Evolutionary conservation across 1,140 invertebrate species (phyloP).

Genomic region (Drosophila baimaii): DNA sequence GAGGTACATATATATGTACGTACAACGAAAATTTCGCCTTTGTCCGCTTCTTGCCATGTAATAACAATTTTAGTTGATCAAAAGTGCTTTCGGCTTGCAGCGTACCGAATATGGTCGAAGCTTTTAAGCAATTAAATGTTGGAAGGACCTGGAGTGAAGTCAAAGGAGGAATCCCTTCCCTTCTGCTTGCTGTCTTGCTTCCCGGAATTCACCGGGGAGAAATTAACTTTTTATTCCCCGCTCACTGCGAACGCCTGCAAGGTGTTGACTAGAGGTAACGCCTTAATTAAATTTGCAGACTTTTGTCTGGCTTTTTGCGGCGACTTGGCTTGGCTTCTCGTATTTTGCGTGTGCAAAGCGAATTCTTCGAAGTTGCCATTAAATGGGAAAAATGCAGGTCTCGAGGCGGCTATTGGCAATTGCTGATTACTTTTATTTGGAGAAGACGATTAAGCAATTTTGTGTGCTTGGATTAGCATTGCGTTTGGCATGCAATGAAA

Average conservation of each 20-base stretch:
- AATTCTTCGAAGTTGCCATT: conserved; percentile 59
- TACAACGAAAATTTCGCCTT: conserved; percentile 20
- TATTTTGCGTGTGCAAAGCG: conserved; percentile 62
- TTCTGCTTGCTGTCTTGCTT: conserved; percentile 30
- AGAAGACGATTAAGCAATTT: conserved; percentile 73
- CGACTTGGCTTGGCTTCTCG: conserved; percentile 24
- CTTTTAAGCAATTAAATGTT: conserved; percentile 71
- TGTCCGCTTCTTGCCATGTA: conserved; percentile 32
- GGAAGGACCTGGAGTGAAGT: conserved; percentile 35
- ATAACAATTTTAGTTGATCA: conserved; percentile 67
- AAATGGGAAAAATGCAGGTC: conserved; percentile 41
- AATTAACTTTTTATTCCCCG: conserved; percentile 67
- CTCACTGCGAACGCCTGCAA: conserved; percentile 63
- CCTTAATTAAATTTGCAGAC: conserved; percentile 80
- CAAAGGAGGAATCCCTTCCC: background rate
- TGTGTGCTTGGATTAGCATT: conserved; percentile 29
- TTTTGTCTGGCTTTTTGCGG: conserved; percentile 50
- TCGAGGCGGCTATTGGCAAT: conserved; percentile 42
- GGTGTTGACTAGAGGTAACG: conserved; percentile 79
- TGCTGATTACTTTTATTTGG: conserved; percentile 69
- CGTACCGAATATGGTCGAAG: conserved; percentile 50
- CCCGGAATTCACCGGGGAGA: conserved; percentile 56
- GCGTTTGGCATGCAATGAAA: conserved; percentile 66
- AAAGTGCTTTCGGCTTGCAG: conserved; percentile 46
- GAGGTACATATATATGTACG: conserved; percentile 1